Conservation (phyloP, 2,113 vertebrate genomes). For the Melanocharis versteri region DNA sequence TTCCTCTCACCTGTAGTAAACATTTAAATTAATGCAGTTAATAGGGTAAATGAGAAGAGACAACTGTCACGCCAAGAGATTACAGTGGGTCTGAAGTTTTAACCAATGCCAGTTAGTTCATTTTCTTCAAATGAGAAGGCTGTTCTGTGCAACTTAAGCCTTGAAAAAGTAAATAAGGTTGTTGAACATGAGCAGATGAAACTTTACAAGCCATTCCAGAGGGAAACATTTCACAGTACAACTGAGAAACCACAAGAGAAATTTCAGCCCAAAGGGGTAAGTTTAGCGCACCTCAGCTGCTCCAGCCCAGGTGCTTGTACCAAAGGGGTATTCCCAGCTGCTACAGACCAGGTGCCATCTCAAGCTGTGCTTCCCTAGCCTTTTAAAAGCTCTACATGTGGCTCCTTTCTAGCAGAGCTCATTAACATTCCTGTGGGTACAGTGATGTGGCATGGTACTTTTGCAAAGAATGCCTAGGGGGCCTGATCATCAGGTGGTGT, state of each 20-base stretch:
- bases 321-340: conserved; percentile 24
- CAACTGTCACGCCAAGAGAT: neutral
- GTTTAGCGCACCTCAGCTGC: conserved; percentile 13
- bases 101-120: neutral
- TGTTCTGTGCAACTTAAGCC: neutral
- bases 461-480: conserved; percentile 13
- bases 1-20: neutral
- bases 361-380: neutral
- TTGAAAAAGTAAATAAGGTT: conserved; percentile 31
- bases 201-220: conserved; percentile 44
- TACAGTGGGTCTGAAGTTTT: neutral
- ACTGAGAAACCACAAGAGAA: conserved; percentile 48
- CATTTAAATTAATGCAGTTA: conserved; percentile 14
- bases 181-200: conserved; percentile 28
- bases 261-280: conserved; percentile 56
- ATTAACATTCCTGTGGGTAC: conserved; percentile 24
- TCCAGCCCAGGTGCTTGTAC: conserved; percentile 28
- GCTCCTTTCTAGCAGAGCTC: conserved; percentile 12
- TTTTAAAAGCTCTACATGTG: neutral
- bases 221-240: conserved; percentile 18
- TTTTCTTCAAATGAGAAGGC: conserved; percentile 12
- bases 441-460: neutral
- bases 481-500: neutral
- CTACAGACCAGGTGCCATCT: conserved; percentile 27
- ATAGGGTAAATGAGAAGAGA: neutral